Base-by-base conservation (phyloP, 2,888 invertebrate species). In the Stenodera caucasica region DNA sequence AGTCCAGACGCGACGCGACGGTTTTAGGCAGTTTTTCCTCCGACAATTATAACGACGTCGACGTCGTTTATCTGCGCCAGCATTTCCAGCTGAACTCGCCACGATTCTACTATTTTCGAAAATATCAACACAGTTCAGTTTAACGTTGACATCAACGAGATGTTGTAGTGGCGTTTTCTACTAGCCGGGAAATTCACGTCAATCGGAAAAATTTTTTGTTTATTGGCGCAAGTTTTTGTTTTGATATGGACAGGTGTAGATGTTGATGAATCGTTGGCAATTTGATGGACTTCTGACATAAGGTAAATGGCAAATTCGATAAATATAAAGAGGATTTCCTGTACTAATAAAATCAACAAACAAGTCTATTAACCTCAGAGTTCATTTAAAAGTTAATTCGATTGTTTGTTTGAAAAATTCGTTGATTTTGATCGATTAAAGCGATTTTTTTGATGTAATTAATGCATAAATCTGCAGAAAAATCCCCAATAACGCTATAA, bases 91-190 rank as follows among this genome's bases (percentile, higher is more conserved):
- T 66, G 69, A 62, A 68, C 3, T 45, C 12, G 1, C 14, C 18
- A 21, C 18, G 5, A 45, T 1, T 21, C 8, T 21, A 45, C 21
- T 7, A 7, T 26, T 6, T 26, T 15, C 8, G 15, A 21, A 18
- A 45, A 45, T 21, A 11, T 21, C 18, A 45, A 45, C 21, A 45
- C 45, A 8, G 58, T 69, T 65, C 66, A 71, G 71, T 71, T 68
- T 57, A 65, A 60, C 64, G 61, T 69, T 67, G 60, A 57, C 62
- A 65, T 53, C 58, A 56, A 45, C 57, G 53, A 63, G 56, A 63
- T 66, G 62, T 60, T 45, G 21, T 45, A 45, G 11, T 6, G 26
- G 26, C 21, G 21, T 21, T 45, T 1, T 45, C 12, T 21, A 45
- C 8, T 45, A n/a, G n/a, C n/a, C 8, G 37, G 15, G 45, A 2